Base-by-base conservation (phyloP, 2,113 vertebrate genomes). In the Sapayoa aenigma region DNA sequence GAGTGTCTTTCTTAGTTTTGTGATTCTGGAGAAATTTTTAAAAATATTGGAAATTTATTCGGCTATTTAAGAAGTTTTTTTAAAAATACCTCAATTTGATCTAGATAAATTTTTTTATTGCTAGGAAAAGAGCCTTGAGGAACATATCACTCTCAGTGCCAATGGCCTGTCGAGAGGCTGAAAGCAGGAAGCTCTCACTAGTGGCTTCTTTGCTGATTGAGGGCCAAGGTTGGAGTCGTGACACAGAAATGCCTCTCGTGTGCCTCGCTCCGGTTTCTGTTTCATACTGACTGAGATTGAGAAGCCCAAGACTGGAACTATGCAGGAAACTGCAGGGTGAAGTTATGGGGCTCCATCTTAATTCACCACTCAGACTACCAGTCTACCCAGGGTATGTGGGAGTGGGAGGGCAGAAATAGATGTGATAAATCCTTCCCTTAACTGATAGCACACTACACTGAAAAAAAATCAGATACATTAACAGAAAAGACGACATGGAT, bases 81-180 rank as follows among this genome's bases (percentile, higher is more conserved):
- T 53, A 53, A 53, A 68, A 42, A 27, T 6, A 1, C 7, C 14
- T 58, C 4, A 7, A 2, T 65, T 9, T 28, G 18, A 5, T 9
- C 8, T 27, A 52, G 19, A 2, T 4, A 73, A 42, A 42, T 20
- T 23, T 63, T 80, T 19, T 30, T 33, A 41, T 56, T 72, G n/a
- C n/a, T n/a, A n/a, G 44, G 23, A 68, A 73, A 58, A 39, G 21
- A 39, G 10, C 3, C 3, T 39, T 85, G 33, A 56, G 9, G 1
- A 59, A 11, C 9, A 6, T 10, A 37, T 9, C 1, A 9, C 9
- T 31, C 5, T 31, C 15, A 35, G 21, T 23, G 14, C 10, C 15
- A 52, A 3, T 19, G 53, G 6, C 6, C 28, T 2, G 6, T 25
- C 31, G 2, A 3, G 14, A 44, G 12, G 6, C 5, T 53, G 22